Conservation (phyloP, 1,140 invertebrate species). For the Oryctes rhinoceros region DNA sequence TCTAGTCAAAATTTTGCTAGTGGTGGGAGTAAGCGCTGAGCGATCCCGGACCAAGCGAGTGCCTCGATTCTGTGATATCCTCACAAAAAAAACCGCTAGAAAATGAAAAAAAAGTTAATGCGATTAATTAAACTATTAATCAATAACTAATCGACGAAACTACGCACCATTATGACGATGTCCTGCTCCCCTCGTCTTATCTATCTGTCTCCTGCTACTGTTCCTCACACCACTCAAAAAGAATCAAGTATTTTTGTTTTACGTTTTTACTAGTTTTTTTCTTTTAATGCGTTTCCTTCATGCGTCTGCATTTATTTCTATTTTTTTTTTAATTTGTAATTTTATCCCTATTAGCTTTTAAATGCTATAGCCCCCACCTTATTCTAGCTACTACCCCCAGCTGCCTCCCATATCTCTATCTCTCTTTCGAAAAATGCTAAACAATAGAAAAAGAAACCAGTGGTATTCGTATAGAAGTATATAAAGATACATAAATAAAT, state of each 20-base stretch:
- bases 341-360: background rate
- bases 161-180: background rate
- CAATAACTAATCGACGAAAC: conserved; percentile 10
- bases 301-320: conserved; percentile 5
- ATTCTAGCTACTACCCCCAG: background rate
- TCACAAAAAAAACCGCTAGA: conserved; percentile 49
- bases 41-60: conserved; percentile 57
- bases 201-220: background rate
- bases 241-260: background rate
- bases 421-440: conserved; percentile 29
- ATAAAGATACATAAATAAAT: conserved; percentile 14
- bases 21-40: conserved; percentile 47
- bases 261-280: background rate
- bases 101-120: conserved; percentile 27
- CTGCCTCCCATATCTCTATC: conserved; percentile 26
- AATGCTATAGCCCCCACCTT: background rate
- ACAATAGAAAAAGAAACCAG: conserved; percentile 27
- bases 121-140: conserved; percentile 2
- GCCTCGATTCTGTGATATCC: conserved; percentile 61
- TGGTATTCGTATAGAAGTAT: conserved; percentile 41
- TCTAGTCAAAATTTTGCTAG: conserved; percentile 51
- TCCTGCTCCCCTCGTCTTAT: background rate
- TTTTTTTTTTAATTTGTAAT: conserved; percentile 5
- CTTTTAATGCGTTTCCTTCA: background rate
- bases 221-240: background rate